Conservation (phyloP, 1,140 invertebrate species). For the Brachionus angularis region DNA sequence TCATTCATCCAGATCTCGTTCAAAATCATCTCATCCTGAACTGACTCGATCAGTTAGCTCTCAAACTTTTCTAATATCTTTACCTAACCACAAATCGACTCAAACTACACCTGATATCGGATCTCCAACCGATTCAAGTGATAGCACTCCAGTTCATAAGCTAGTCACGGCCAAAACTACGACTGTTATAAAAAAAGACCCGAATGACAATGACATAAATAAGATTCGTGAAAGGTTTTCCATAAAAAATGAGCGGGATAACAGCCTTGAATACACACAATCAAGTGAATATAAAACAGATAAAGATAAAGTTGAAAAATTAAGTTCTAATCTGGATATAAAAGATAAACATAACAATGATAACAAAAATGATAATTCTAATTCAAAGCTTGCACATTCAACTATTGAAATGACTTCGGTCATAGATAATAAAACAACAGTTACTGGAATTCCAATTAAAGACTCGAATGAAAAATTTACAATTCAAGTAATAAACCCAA, state of each 20-base stretch:
- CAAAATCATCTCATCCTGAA: neutral
- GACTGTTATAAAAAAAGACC: slow-evolving; percentile 10
- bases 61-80: slow-evolving; percentile 12
- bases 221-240: slow-evolving; percentile 29
- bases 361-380: neutral
- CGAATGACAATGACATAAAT: neutral
- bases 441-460: slow-evolving; percentile 20
- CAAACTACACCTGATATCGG: neutral
- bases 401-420: slow-evolving; percentile 40
- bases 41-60: neutral
- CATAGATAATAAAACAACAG: slow-evolving; percentile 27
- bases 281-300: slow-evolving; percentile 13
- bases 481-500: slow-evolving; percentile 23
- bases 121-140: neutral
- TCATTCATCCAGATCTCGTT: neutral
- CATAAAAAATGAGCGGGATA: neutral
- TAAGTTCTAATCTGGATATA: neutral
- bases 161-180: neutral
- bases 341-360: neutral
- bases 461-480: slow-evolving; percentile 19
- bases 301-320: neutral
- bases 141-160: neutral
- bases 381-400: slow-evolving; percentile 20
- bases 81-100: neutral
- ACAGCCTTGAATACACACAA: slow-evolving; percentile 1